phyloP scores from a whole-genome alignment of 37 sponge, comb jelly and placozoan genomes.

The Cladorhizidae sp. region DNA sequence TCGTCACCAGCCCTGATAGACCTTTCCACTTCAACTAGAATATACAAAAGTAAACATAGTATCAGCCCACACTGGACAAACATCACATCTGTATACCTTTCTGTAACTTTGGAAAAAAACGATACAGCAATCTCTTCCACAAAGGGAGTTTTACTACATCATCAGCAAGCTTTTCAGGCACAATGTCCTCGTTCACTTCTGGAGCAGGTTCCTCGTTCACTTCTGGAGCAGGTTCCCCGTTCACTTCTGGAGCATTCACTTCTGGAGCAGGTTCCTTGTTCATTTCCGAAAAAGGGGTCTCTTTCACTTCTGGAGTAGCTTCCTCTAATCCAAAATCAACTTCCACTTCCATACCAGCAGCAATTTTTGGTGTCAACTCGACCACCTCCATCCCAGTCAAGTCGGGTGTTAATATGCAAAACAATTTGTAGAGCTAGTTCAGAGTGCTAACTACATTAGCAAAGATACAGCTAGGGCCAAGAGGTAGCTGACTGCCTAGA shows the following conservation, averaged over 20 bases:
- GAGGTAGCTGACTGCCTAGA: too few species aligned
- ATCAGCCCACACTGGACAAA: neutral
- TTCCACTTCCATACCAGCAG: neutral
- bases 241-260: too few species aligned
- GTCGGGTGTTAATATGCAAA: neutral
- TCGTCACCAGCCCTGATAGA: constrained; percentile 58
- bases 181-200: constrained; percentile 6
- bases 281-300: too few species aligned
- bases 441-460: constrained; percentile 38
- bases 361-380: neutral
- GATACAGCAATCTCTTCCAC: constrained; percentile 23
- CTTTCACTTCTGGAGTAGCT: too few species aligned
- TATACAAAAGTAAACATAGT: neutral
- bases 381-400: neutral
- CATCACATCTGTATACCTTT: constrained; percentile 11
- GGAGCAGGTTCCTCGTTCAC: neutral
- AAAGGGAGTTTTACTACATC: constrained; percentile 24
- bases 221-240: neutral
- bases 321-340: too few species aligned
- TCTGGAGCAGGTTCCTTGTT: neutral
- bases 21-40: constrained; percentile 53
- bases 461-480: too few species aligned
- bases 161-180: constrained; percentile 52
- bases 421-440: neutral
- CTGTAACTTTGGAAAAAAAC: constrained; percentile 31